Evolutionary conservation across 2,113 vertebrate genomes (phyloP), one percentile per base, ranked within the genome.

Genomic region (Eonycteris spelaea): DNA sequence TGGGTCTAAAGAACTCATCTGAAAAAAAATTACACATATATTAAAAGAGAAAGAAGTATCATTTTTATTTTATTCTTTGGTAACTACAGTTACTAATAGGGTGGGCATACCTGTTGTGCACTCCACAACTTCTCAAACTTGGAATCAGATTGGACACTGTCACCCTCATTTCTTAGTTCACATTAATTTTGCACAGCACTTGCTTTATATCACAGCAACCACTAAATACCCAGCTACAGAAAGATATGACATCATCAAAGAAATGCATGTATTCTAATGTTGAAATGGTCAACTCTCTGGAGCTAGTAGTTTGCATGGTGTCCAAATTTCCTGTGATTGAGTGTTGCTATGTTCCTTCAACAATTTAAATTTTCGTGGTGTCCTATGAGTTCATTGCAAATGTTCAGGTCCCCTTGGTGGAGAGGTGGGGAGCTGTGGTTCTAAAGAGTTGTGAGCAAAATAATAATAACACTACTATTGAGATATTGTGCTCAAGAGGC

Each of bases 51-150:
- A 90, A n/a, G n/a, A 91, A 63, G 70, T 67, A 59, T 22, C 75
- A 30, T n/a, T 67, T n/a, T 68, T 26, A 74, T 95, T 93, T 95
- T 95, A 51, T 71, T 84, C 45, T 40, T 74, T 88, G 51, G 63
- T 90, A 61, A 73, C 14, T 22, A 85, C 16, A 61, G 16, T 83
- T 88, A 74, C 59, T 89, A 51, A 70, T 11, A n/a, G 3, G 30
- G 51, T 53, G 19, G 35, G 35, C 15, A 3, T 48, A 71, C 26
- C 19, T 93, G 21, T 67, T 77, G 38, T 40, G 65, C 19, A 79
- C 22, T 61, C 28, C 2, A 55, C 30, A 85, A 11, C 6, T 89
- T 91, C 55, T 68, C 35, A 74, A 78, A 86, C 28, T 86, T 95
- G 48, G 38, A 86, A 59, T 86, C 3, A 73, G 11, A 85, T 10